These are phyloP conservation scores for Hylaeus anthracinus DNA, from an alignment of 1,140 invertebrate species.

Conservation along the genomic window DNA sequence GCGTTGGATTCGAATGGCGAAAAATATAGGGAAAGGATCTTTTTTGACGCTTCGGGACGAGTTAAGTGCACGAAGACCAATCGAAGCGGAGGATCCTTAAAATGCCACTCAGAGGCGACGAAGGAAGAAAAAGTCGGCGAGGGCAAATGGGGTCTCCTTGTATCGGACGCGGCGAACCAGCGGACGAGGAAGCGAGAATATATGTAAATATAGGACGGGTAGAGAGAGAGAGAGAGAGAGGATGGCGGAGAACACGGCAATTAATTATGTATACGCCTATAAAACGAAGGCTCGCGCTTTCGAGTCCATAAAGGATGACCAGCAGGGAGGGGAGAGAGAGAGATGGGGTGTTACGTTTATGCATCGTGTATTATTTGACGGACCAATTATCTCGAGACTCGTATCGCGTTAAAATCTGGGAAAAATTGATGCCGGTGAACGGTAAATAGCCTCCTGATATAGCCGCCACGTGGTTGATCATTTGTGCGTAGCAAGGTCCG, in stretches of 20 bases:
- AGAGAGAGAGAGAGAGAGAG: constrained; percentile 4
- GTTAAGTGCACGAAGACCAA: constrained; percentile 8
- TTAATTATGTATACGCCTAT: constrained; percentile 68
- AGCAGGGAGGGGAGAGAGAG: background rate
- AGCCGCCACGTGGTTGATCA: background rate
- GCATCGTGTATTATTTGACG: constrained; percentile 54
- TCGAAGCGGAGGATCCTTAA: constrained; percentile 25
- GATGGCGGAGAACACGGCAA: constrained; percentile 49
- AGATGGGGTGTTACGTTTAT: constrained; percentile 55
- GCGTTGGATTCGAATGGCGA: background rate
- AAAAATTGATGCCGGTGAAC: background rate
- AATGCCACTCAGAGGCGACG: constrained; percentile 17
- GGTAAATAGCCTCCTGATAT: background rate
- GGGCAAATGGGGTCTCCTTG: constrained; percentile 30
- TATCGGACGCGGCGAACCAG: constrained; percentile 33
- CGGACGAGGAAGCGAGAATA: constrained; percentile 42
- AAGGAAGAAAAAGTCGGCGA: constrained; percentile 24
- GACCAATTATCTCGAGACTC: constrained; percentile 57
- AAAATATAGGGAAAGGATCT: background rate
- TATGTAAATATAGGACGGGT: constrained; percentile 46
- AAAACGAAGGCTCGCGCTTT: constrained; percentile 64
- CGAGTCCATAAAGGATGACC: constrained; percentile 59
- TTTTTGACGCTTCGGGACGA: background rate
- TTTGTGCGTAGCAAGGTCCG: background rate
- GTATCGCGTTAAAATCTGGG: constrained; percentile 36